A percentile compares a stretch with the other conserved stretches of the same genome.
Evolutionary conservation across 2,888 invertebrate species (phyloP).

Genomic region (Salpingus planirostris): DNA sequence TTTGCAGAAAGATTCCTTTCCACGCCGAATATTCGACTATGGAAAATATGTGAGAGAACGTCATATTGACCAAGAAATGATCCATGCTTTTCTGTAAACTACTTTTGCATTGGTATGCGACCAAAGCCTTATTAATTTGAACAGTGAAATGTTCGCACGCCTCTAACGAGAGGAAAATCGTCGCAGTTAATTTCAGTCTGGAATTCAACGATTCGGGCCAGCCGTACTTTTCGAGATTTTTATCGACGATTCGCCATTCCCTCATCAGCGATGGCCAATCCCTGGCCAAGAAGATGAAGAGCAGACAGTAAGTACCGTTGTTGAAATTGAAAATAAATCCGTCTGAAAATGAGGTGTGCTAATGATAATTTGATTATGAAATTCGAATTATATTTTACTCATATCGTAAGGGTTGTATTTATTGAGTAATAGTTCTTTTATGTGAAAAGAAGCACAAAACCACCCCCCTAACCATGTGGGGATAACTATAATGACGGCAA

Average conservation of each 20-base stretch:
- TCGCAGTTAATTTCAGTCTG: conserved; percentile 2
- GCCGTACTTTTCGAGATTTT: background rate
- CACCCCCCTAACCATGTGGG: background rate
- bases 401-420: background rate
- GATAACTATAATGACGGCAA: background rate
- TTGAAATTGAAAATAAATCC: conserved; percentile 2
- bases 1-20: conserved; percentile 2
- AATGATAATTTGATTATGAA: background rate
- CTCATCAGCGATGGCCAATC: conserved; percentile 3
- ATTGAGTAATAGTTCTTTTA: background rate
- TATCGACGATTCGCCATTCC: background rate
- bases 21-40: background rate
- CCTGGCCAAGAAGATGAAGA: conserved; percentile 2
- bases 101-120: conserved; percentile 1
- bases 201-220: conserved; percentile 2
- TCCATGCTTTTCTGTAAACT: background rate
- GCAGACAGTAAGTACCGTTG: conserved; percentile 2
- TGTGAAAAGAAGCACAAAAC: conserved; percentile 1
- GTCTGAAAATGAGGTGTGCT: conserved; percentile 1
- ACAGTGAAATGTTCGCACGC: conserved; percentile 1
- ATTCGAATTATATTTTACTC: conserved; percentile 1
- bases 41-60: conserved; percentile 1
- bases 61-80: conserved; percentile 1
- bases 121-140: conserved; percentile 1
- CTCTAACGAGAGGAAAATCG: conserved; percentile 1